Base-by-base conservation (phyloP, 2,888 invertebrate genomes). In the Petrolisthes cinctipes region DNA sequence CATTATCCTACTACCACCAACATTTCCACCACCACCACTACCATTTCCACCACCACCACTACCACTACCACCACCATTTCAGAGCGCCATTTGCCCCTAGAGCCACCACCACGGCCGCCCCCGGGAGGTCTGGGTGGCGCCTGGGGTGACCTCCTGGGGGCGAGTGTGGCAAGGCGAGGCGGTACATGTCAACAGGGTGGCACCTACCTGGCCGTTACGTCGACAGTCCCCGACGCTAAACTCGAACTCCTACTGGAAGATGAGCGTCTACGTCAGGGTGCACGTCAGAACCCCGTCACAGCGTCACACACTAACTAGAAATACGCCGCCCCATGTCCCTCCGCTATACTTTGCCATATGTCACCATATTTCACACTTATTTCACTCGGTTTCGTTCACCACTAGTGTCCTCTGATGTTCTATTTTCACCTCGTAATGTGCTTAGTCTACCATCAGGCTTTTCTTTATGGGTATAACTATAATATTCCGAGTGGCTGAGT, bases 201-300 rank as follows among this genome's bases (percentile, higher is more conserved):
- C 54, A 61, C 81, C 90, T 85, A 86, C 90, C 86, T 86, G 85
- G 80, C 79, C 71, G 86, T 88, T 88, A 88, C 88, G 88, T 88
- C 86, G 88, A 90, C 85, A 73, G 76, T 81, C 82, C 85, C 73
- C 75, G n/a, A 73, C 88, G 88, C 86, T 83, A 83, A 87, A 88
- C 88, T 88, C 88, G 88, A 85, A 82, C 82, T 85, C 88, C 83
- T 85, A 90, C 83, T 90, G 90, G 90, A 88, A 87, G 90, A 87
- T 86, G 88, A 83, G 81, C 83, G 75, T 80, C 88, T 89, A 90
- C 90, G 90, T 90, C 90, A 90, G 86, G 88, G 76, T 79, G 79
- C 87, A 90, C 90, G 90, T 90, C 90, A 90, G 90, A 90, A 86
- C 90, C 83, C 88, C 88, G 90, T 88, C 90, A 90, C 88, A 85